Evolutionary conservation across 2,888 invertebrate genomes (phyloP), one percentile per base, ranked within the genome.

Genomic region (Caenorhabditis sp.): DNA sequence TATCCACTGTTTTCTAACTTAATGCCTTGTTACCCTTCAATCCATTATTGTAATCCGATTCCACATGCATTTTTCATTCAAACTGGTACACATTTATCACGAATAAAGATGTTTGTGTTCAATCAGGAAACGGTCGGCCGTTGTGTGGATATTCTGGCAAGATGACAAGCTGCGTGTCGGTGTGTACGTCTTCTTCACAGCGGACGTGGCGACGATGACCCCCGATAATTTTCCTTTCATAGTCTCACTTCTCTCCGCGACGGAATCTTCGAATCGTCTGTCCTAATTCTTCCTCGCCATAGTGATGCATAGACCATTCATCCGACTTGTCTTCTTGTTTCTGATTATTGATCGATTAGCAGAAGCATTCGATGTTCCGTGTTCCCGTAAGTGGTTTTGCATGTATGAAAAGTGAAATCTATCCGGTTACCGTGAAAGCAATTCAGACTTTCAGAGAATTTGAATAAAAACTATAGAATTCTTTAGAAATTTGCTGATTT

Each of bases 291-390:
- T 59, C 74, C 37, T 55, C 58, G 61, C 55, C 71, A 71, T 56
- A 62, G 71, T 61, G 62, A 61, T 66, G 65, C 61, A 55, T 61
- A 46, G 58, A 50, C 65, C 20, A 66, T 72, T 72, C 63, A 63
- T 72, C 72, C 72, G 56, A 72, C 63, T 63, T 58, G 50, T 52
- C 56, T 65, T 70, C 65, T 50, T 66, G 68, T 56, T 68, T 72
- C 43, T 66, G 55, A 61, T 66, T 80, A 80, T 80, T 70, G 76
- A 78, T 79, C 58, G 56, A 62, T 55, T 66, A 48, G 55, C 48
- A 27, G 50, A 61, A 37, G 66, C 48, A 17, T 77, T 88, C 68
- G 87, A 87, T 70, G 88, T 88, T 17, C 88, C 88, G 9, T 88
- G 88, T 73, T 84, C 88, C 52, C 88, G 88, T 88, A 78, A 83